Evolutionary conservation across 2,888 invertebrate genomes (phyloP), one percentile per base, ranked within the genome.

Genomic region (Acanthosepion lycidas): DNA sequence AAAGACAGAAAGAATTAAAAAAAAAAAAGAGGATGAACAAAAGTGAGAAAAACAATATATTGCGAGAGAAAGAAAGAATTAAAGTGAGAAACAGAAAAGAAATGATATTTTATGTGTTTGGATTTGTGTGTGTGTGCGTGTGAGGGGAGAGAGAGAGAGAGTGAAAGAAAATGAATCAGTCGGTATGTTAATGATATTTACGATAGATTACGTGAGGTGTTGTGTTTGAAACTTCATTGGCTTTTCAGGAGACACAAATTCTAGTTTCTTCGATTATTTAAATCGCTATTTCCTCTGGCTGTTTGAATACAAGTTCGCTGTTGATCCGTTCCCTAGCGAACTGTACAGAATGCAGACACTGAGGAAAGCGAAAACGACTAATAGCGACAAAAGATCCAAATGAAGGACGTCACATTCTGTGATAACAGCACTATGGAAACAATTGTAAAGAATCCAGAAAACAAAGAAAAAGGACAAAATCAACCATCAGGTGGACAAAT

Each of bases 281-380:
- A n/a, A 78, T 78, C 78, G 78, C 33, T 78, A 78, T n/a, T n/a
- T 78, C 78, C 78, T 78, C 33, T 78, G 78, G 78, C 78, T n/a
- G 78, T 78, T 78, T 78, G n/a, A 12, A 33, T 78, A 78, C 78
- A n/a, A 33, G n/a, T 78, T 78, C 78, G 78, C n/a, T 78, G 78
- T 78, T 78, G 12, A 78, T 78, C n/a, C 33, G n/a, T n/a, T n/a
- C 33, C 33, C n/a, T 78, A 78, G 78, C 78, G 78, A n/a, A 78
- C 33, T 33, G 78, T 78, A 78, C n/a, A 78, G n/a, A 78, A 78
- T n/a, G n/a, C n/a, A 78, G 78, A 78, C 78, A n/a, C 78, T 12
- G n/a, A 78, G 78, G 78, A n/a, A 78, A 78, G n/a, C 78, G 78
- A 78, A 78, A 5, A 12, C 78, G 15, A 12, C 78, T 1, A 33